Base-by-base conservation (phyloP, 2,797 vertebrate species). In the Acrossocheilus wenchowensis region DNA sequence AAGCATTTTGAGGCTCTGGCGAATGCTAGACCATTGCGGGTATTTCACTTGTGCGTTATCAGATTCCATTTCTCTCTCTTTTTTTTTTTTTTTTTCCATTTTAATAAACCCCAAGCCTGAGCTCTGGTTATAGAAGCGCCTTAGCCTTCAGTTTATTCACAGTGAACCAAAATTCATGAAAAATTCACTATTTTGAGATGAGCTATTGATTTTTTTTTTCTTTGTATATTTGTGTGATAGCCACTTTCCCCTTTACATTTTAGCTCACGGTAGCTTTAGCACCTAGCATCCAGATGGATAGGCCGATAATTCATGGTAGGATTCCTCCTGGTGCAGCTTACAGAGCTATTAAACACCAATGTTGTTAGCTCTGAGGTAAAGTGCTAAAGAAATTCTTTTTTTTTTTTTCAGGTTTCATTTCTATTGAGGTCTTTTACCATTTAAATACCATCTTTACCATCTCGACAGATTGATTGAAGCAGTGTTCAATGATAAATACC, bases 91-190 rank as follows among this genome's bases (percentile, higher is more conserved):
- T 71, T 81, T 79, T 39, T 17, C 82, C 74, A 26, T 85, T 48
- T 83, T 23, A 74, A 78, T 85, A 79, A 81, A 83, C 4, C 60
- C 66, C 66, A 50, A 43, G 23, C 1, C 66, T 85, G 52, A 88
- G 66, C 71, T 72, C 5, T 62, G 41, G 71, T 57, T 62, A 14
- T 74, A 30, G 19, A 57, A 19, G 34, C 52, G 36, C 10, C 75
- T 87, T 69, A 57, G 84, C 48, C 74, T 68, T 81, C 12, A 39
- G 52, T 68, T 68, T 81, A 83, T 88, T 89, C n/a, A 66, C 26
- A 89, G 60, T 88, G 62, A 81, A 34, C 78, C 45, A 50, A 78
- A 83, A 83, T 72, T 81, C 14, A 45, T 19, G 23, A 74, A 41
- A 85, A 74, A 57, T 12, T 30, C 39, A 57, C 71, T 3, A 12